Evolutionary conservation across 2,797 vertebrate genomes (phyloP), one percentile per base, ranked within the genome.

Genomic region (Columba guinea): DNA sequence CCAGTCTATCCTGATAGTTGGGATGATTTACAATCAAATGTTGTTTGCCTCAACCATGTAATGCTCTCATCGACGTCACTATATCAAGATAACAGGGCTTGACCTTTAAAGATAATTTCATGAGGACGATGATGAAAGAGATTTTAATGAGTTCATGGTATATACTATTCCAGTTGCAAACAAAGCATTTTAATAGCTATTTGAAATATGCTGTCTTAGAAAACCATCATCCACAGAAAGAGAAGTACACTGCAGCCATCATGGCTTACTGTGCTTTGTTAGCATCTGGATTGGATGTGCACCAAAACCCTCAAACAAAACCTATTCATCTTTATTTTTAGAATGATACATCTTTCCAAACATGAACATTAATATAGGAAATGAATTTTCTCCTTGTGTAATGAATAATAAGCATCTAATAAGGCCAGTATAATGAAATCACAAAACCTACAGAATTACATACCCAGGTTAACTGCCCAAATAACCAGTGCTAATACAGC

Each of bases 141-240:
- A 64, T 53, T 83, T 91, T 93, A 77, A 91, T 82, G 83, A 92
- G 41, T 81, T 90, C 75, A 77, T 51, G 53, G 64, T 68, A 76
- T 70, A 64, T 62, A 63, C 41, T 88, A 51, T 89, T 80, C 89
- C 75, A 86, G 73, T 90, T 93, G 83, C 67, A 90, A 85, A 92
- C 68, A 90, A 89, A 90, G 87, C 41, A 77, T 81, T 95, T 91
- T 84, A 79, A 73, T 67, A 82, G 83, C 68, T 90, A 56, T 94
- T 91, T 88, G 52, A 93, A 92, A 87, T 55, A 70, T 13, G 28
- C 60, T 76, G 34, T 71, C 65, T 89, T 76, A 60, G 30, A 86
- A 91, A 95, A 65, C 73, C n/a, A 51, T 56, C 44, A 80, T 89
- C 55, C 59, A 88, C 63, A 69, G 80, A 82, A 30, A 92, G 37